Percentiles rank a stretch among this genome's conserved stretches.
These are phyloP conservation scores for Tortrix viridana DNA, from an alignment of 2,888 invertebrate species.

Conservation along the genomic window DNA sequence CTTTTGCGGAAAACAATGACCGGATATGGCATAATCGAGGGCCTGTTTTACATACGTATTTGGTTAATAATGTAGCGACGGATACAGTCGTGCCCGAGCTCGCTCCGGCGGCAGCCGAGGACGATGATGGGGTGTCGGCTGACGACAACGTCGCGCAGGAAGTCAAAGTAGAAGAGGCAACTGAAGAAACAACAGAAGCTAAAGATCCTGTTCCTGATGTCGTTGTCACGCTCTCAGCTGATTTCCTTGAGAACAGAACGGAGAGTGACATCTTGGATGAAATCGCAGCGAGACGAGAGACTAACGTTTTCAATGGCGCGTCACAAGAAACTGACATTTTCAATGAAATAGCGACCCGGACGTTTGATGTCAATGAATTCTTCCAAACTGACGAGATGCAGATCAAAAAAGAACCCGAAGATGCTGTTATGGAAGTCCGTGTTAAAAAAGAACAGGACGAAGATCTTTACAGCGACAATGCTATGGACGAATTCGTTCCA, in stretches of 20 bases:
- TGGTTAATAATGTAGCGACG: constrained; percentile 77
- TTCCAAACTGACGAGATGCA: constrained; percentile 70
- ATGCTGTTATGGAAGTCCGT: constrained; percentile 52
- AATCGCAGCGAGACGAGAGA: constrained; percentile 57
- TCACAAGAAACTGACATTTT: constrained; percentile 64
- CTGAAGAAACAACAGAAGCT: constrained; percentile 52
- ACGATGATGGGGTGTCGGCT: constrained; percentile 65
- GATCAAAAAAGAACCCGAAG: constrained; percentile 67
- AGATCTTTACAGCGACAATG: constrained; percentile 74
- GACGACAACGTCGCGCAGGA: constrained; percentile 79
- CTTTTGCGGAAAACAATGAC: constrained; percentile 68
- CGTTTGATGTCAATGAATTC: constrained; percentile 78
- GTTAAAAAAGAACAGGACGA: constrained; percentile 70
- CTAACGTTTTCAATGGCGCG: constrained; percentile 5
- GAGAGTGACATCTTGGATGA: constrained; percentile 72
- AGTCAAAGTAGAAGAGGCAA: constrained; percentile 74
- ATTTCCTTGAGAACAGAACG: constrained; percentile 66
- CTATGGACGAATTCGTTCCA: constrained; percentile 74
- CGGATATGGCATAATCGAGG: constrained; percentile 72
- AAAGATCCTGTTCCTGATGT: constrained; percentile 61
- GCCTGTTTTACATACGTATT: constrained; percentile 76
- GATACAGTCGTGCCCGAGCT: constrained; percentile 73
- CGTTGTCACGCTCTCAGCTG: constrained; percentile 71
- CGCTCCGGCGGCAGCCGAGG: constrained; percentile 57
- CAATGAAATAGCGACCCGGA: constrained; percentile 69